These are phyloP conservation scores for Ailurus styani DNA, from an alignment of 2,113 vertebrate species.

Conservation along the genomic window DNA sequence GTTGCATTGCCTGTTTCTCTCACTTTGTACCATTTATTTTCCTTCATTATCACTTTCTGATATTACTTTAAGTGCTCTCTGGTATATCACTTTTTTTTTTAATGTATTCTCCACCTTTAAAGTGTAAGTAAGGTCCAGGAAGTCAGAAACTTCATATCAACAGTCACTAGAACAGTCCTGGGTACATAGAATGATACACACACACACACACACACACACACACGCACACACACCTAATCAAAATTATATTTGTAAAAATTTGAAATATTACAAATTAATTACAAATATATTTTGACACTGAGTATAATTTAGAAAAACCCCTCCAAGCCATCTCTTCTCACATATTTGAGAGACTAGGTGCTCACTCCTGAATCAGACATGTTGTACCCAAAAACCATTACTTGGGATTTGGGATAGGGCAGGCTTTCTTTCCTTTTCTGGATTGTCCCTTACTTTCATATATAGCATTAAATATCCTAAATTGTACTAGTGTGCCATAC, in stretches of 20 bases:
- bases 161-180: background rate
- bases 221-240: background rate
- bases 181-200: background rate
- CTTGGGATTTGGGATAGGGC: background rate
- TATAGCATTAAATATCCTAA: background rate
- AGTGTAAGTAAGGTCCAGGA: background rate
- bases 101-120: background rate
- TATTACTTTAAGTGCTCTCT: background rate
- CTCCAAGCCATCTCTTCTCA: background rate
- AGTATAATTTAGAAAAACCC: background rate
- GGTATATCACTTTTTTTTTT: background rate
- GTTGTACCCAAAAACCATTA: background rate
- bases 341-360: background rate
- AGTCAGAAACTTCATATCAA: background rate
- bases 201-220: too few relatives aligned
- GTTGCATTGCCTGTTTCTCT: background rate
- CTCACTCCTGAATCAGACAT: background rate
- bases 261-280: background rate
- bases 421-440: background rate
- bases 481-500: background rate
- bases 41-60: background rate
- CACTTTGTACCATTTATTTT: background rate
- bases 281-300: background rate
- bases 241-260: background rate
- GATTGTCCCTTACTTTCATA: background rate